Evolutionary conservation across 2,888 invertebrate species (phyloP), one percentile per base, ranked within the genome.

Genomic region (Pardosa pseudoannulata): DNA sequence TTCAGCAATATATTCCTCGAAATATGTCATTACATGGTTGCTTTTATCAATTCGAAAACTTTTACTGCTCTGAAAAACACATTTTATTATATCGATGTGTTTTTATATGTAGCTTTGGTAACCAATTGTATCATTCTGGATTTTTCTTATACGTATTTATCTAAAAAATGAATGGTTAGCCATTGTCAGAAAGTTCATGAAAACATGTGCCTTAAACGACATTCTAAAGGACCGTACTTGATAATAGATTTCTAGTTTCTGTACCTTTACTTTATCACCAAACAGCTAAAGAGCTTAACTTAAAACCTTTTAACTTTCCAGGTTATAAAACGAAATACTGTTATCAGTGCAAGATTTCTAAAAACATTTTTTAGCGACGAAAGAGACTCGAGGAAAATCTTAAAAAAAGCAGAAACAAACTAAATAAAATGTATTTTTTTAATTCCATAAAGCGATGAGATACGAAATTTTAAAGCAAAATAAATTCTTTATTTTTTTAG

Each of bases 251-350:
- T 56, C 56, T 2, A 56, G 56, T 56, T 56, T 56, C 56, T 23
- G 23, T 23, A 46, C 41, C 16, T 46, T 46, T 46, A 2, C 16
- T 56, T 56, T 56, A 56, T 56, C 19, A 56, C 56, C 19, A 23
- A 19, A 23, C 5, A 56, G 56, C 56, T 56, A 56, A 56, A 56
- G 56, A 56, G 56, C 56, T 56, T 56, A 56, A 56, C 56, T 56
- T 56, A 23, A 46, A 56, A 56, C 56, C 56, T 56, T 56, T 56
- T 56, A 56, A 56, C 56, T 56, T 56, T 23, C 23, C 23, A 23
- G 56, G 56, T 23, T 56, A 56, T 2, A 56, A 56, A 23, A 23
- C 23, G 56, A 56, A 56, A 23, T 56, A 56, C 23, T 23, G 19
- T 56, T 56, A 56, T 56, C 56, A 11, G 5, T 23, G n/a, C 56